Percentiles rank a stretch among this genome's conserved stretches.
phyloP scores from a whole-genome alignment of 1,140 invertebrate species.

The Leptinotarsa undecemlineata region DNA sequence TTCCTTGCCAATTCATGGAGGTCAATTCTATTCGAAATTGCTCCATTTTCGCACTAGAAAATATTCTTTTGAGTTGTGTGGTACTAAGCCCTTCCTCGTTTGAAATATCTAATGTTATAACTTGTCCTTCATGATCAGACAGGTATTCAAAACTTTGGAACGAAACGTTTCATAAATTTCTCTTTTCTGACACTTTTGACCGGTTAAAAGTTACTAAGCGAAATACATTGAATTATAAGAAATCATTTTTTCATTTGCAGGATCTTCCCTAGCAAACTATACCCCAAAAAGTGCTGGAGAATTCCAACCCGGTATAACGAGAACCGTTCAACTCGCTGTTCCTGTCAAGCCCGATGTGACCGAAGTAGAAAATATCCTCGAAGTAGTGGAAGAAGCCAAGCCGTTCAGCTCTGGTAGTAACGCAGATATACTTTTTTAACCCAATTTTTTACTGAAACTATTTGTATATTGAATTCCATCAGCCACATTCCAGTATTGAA shows the following conservation, averaged over 20 bases:
- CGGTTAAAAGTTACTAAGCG: too few relatives aligned
- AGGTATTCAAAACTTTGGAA: too few relatives aligned
- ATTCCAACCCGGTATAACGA: slow-evolving; percentile 51
- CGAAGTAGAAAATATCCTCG: slow-evolving; percentile 23
- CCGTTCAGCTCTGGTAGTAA: slow-evolving; percentile 52
- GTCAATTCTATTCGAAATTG: too few relatives aligned
- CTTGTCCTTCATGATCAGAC: too few relatives aligned
- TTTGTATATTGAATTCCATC: slow-evolving; percentile 17
- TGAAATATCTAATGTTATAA: too few relatives aligned
- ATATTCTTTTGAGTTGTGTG: too few relatives aligned
- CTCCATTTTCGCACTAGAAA: too few relatives aligned
- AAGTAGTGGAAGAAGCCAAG: slow-evolving; percentile 45
- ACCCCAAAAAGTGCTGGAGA: slow-evolving; percentile 51
- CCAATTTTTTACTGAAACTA: slow-evolving; percentile 9
- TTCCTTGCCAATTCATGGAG: too few relatives aligned
- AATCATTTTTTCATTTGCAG: slow-evolving; percentile 34
- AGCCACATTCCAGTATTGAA: slow-evolving; percentile 27
- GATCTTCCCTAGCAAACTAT: slow-evolving; percentile 52
- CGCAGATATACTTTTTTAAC: slow-evolving; percentile 51
- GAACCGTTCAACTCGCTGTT: slow-evolving; percentile 33
- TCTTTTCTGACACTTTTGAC: too few relatives aligned
- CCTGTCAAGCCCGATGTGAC: slow-evolving; percentile 27
- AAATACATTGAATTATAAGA: too few relatives aligned
- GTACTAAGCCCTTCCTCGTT: too few relatives aligned
- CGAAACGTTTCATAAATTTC: too few relatives aligned